Evolutionary conservation across 2,797 vertebrate genomes (phyloP).

Genomic region (Anomalospiza imberbis): DNA sequence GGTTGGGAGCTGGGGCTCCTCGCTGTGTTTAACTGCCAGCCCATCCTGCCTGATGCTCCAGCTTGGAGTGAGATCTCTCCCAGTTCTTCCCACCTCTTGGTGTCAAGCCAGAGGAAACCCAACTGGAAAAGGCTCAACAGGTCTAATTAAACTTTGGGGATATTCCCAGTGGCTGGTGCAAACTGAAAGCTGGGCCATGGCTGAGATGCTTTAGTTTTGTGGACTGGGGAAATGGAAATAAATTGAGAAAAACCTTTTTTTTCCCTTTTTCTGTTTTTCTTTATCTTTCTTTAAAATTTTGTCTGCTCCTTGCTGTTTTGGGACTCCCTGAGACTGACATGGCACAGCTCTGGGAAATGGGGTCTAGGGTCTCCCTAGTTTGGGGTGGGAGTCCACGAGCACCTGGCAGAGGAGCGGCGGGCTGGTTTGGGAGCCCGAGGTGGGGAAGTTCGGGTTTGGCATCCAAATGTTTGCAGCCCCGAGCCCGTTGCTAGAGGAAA

Average conservation of each 20-base stretch:
- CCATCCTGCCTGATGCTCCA: neutral
- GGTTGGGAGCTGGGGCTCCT: neutral
- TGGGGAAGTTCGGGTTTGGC: neutral
- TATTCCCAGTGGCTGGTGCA: neutral
- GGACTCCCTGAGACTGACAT: rapidly evolving
- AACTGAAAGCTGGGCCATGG: neutral
- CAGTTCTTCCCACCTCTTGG: neutral
- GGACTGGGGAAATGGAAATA: neutral
- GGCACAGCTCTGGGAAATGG: neutral
- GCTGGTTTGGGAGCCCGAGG: rapidly evolving
- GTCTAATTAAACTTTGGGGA: neutral
- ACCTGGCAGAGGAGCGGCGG: rapidly evolving
- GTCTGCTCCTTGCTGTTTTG: neutral
- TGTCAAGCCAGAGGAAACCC: neutral
- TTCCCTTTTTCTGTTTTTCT: neutral
- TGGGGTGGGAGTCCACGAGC: neutral
- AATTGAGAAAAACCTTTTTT: neutral
- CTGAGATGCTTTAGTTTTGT: neutral
- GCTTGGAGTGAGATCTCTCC: neutral
- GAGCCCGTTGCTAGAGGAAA: constrained; percentile 46
- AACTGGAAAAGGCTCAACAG: neutral
- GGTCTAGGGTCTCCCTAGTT: rapidly evolving
- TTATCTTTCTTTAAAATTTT: neutral
- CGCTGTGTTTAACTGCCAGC: neutral
- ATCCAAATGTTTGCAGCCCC: neutral